phyloP scores from a whole-genome alignment of 2,888 invertebrate species.

The Yponomeuta cagnagella region DNA sequence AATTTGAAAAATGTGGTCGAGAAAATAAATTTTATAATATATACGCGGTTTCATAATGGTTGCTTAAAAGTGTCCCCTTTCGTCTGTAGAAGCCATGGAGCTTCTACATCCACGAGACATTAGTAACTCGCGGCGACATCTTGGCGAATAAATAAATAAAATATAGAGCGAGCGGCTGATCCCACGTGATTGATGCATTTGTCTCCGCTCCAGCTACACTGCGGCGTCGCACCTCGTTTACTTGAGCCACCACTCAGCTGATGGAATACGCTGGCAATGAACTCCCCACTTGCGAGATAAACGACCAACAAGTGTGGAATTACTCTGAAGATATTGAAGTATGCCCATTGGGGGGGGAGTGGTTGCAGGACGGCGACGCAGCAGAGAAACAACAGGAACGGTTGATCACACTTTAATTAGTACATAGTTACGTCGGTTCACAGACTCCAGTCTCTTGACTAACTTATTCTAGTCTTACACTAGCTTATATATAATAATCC shows the following conservation, averaged over 20 bases:
- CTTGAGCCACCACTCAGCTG: not conserved
- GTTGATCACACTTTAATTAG: too few species aligned
- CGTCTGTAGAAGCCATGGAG: not conserved
- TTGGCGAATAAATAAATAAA: constrained; percentile 1
- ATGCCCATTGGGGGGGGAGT: too few species aligned
- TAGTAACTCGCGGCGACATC: not conserved
- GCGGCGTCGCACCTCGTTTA: not conserved
- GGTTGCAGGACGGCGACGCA: too few species aligned
- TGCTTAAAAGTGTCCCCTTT: too few species aligned
- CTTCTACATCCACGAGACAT: not conserved
- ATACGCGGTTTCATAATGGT: too few species aligned
- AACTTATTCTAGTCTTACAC: too few species aligned
- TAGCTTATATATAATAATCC: too few species aligned
- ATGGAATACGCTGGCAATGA: not conserved
- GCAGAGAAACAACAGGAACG: too few species aligned
- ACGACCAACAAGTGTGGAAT: not conserved
- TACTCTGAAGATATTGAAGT: not conserved
- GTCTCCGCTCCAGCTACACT: not conserved
- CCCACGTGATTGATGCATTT: not conserved
- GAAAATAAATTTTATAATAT: too few species aligned
- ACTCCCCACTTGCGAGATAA: not conserved
- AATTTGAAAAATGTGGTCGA: too few species aligned
- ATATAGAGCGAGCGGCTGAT: not conserved
- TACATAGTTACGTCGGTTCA: too few species aligned
- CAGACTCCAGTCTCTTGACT: too few species aligned